phyloP scores from a whole-genome alignment of 2,797 vertebrate genomes.

The Paedocypris micromegethes region DNA sequence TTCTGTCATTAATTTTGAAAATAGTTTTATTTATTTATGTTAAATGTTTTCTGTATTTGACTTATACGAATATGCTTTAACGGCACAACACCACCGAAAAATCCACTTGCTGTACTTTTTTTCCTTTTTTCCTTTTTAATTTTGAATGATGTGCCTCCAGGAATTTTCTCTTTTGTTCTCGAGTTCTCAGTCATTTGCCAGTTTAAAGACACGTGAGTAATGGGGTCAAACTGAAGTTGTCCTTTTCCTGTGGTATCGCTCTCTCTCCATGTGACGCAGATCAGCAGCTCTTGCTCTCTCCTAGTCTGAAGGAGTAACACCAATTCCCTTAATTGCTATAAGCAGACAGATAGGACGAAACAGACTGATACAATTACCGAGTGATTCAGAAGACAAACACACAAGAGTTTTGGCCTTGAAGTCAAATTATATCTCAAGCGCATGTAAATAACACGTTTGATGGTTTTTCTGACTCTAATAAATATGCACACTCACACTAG shows the following conservation, averaged over 20 bases:
- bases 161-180: no score
- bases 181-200: not conserved
- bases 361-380: conserved; percentile 38
- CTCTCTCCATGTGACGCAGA: conserved; percentile 16
- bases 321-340: conserved; percentile 30
- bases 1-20: no score
- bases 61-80: no score
- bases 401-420: conserved; percentile 10
- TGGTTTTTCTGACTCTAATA: not conserved
- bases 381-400: conserved; percentile 10
- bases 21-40: no score
- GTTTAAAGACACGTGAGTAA: conserved; percentile 12
- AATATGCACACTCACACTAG: conserved; percentile 10
- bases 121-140: no score
- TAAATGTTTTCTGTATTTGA: no score
- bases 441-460: conserved; percentile 3
- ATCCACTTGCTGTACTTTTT: no score
- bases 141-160: no score
- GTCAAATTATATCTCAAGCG: conserved; percentile 13
- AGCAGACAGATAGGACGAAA: conserved; percentile 28
- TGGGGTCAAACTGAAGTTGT: conserved; percentile 28
- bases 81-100: no score
- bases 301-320: conserved; percentile 6
- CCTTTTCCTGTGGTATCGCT: conserved; percentile 30
- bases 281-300: conserved; percentile 8